Evolutionary conservation across 37 sponge, comb jelly and placozoan species (phyloP), one percentile per base, ranked within the genome.

Genomic region (Axinella damicornis): DNA sequence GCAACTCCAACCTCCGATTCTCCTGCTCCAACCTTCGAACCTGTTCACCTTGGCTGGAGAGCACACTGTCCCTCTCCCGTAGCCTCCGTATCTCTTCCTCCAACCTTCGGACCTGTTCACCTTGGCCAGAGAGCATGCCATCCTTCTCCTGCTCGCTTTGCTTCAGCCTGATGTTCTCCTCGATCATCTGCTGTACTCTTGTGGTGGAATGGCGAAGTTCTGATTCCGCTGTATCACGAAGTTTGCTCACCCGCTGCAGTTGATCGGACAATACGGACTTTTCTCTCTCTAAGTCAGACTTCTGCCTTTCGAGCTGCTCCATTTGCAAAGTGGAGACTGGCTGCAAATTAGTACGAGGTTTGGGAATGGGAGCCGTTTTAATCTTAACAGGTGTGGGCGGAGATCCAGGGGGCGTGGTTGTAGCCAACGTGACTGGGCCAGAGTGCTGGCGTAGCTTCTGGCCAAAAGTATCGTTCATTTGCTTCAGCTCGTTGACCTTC

Each of bases 251-350:
- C 17, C 16, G 57, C 22, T 58, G 38, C 6, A 76, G 61, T 22
- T 60, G 61, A 4, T 54, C 78, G 17, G 25, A 28, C 0, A 71
- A 40, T 1, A 17, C 25, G 38, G 6, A 18, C 82, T 57, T 35
- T 41, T 68, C 38, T 35, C 82, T 59, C 72, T 82, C 82, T 61
- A 71, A 34, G 2, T 32, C 33, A 30, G 20, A 11, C 32, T 32
- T 18, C 4, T 34, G 28, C 2, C 68, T 12, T 34, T 67, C 68
- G 14, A 67, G 68, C 32, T 28, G 14, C 33, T 67, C 68, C 4
- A 31, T 11, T 19, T 34, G 28, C 9, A 11, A 1, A 30, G 12
- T 67, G 46, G 9, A 4, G 9, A 9, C 4, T 46, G 46, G 46
- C 33, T 67, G 33, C 5, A 67, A 32, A 34, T 67, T 34, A 5